A percentile compares a stretch with the other conserved stretches of the same genome.
Conservation (phyloP, 2,113 vertebrate genomes). For the Pseudopipra pipra region DNA sequence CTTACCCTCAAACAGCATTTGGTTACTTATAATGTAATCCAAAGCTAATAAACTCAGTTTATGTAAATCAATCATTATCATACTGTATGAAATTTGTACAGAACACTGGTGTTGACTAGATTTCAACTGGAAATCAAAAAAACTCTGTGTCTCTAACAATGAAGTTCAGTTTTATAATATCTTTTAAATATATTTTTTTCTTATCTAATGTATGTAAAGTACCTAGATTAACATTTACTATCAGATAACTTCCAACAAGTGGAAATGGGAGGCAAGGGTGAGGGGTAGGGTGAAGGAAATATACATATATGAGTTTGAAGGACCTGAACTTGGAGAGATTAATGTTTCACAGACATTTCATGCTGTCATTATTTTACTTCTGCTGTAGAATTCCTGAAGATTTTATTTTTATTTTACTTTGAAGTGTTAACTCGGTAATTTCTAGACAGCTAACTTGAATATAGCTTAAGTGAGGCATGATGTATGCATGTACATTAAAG, state of each 20-base stretch:
- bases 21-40: background rate
- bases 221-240: background rate
- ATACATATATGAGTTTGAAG: background rate
- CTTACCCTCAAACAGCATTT: background rate
- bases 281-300: rapidly evolving
- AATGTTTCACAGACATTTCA: background rate
- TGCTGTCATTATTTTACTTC: background rate
- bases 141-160: background rate
- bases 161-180: background rate
- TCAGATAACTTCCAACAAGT: background rate
- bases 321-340: background rate
- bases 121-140: background rate
- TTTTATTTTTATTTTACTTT: background rate
- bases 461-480: background rate
- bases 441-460: background rate
- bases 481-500: background rate
- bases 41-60: background rate
- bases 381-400: background rate
- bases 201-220: background rate
- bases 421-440: background rate
- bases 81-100: background rate
- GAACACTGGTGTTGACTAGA: background rate
- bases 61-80: background rate
- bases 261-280: rapidly evolving
- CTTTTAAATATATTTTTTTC: background rate